Evolutionary conservation across 2,888 invertebrate species (phyloP).

Genomic region (Erannis defoliaria): DNA sequence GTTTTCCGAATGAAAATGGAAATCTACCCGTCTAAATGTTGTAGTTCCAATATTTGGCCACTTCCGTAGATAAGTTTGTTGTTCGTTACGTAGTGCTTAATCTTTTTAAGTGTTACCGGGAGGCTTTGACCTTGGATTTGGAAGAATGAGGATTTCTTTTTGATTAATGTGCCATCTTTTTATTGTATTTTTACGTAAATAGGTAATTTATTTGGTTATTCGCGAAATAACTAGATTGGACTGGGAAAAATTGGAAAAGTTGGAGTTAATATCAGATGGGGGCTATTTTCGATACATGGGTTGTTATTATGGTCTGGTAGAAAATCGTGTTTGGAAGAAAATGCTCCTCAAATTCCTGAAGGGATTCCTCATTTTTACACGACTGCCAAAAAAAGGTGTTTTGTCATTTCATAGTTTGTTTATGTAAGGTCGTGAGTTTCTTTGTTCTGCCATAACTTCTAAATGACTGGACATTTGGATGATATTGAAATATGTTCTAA

Average conservation of each 20-base stretch:
- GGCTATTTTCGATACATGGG: too few relatives aligned
- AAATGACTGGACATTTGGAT: too few relatives aligned
- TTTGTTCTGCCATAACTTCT: too few relatives aligned
- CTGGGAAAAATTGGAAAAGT: not conserved
- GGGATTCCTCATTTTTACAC: too few relatives aligned
- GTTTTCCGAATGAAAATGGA: not conserved
- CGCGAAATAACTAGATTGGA: not conserved
- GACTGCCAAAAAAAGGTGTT: too few relatives aligned
- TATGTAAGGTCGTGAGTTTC: too few relatives aligned
- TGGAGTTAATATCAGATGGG: too few relatives aligned
- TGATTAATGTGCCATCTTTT: constrained; percentile 12
- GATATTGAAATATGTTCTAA: too few relatives aligned
- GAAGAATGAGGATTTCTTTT: constrained; percentile 29
- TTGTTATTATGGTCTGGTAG: too few relatives aligned
- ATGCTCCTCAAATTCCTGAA: too few relatives aligned
- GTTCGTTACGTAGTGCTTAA: constrained; percentile 35
- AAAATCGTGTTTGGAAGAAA: too few relatives aligned
- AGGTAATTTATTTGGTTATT: not conserved
- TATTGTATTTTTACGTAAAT: constrained; percentile 17
- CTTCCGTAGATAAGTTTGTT: not conserved
- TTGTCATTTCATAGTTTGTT: too few relatives aligned
- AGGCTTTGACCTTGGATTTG: constrained; percentile 29
- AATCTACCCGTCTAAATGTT: not conserved
- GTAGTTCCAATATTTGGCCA: not conserved
- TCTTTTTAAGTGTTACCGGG: constrained; percentile 42